These are phyloP conservation scores for Nasonia giraulti DNA, from an alignment of 1,140 invertebrate species.

Conservation along the genomic window DNA sequence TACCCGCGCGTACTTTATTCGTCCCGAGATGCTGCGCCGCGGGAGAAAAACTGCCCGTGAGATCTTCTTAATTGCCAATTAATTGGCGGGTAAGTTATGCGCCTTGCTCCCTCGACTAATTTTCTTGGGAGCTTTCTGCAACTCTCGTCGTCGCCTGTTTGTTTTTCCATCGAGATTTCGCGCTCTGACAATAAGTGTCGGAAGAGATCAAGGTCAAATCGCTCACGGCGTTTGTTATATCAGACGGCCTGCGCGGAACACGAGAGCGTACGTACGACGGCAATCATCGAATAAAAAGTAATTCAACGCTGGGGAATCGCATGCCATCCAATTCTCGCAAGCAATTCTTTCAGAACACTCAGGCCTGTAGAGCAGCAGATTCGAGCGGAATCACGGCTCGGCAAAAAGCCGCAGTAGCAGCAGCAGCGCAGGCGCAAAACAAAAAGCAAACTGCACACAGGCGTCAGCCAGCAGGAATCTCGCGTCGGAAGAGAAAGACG, in stretches of 20 bases:
- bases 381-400: slow-evolving; percentile 29
- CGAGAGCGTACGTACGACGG: too few species aligned
- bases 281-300: background rate
- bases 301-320: background rate
- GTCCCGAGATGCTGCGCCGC: too few species aligned
- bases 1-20: background rate
- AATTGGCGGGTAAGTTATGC: slow-evolving; percentile 73
- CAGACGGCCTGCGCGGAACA: too few species aligned
- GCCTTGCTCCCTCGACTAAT: slow-evolving; percentile 19
- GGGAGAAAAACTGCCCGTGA: slow-evolving; percentile 62
- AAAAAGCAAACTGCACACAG: background rate
- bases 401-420: background rate
- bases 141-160: background rate
- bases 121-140: slow-evolving; percentile 31
- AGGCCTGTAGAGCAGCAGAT: background rate
- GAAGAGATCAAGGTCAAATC: too few species aligned
- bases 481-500: background rate
- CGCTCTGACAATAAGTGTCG: too few species aligned
- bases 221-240: too few species aligned
- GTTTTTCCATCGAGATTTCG: background rate
- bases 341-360: background rate
- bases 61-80: slow-evolving; percentile 71
- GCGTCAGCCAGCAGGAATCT: slow-evolving; percentile 2
- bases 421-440: background rate
- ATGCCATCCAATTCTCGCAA: background rate